Conservation (phyloP, 2,113 vertebrate genomes). For the Phalacrocorax carbo region DNA sequence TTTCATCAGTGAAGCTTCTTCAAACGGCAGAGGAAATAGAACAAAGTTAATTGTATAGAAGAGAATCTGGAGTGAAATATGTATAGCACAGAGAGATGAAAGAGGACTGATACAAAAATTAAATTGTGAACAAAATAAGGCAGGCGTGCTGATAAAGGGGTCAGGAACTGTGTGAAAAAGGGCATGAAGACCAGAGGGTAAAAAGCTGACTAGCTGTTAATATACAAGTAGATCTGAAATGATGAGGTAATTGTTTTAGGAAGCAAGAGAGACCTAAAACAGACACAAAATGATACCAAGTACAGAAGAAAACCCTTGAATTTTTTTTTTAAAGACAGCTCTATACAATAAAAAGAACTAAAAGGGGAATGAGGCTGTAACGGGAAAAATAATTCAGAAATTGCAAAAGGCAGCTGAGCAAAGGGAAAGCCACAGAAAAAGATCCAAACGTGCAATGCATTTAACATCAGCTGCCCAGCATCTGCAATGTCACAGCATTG, state of each 20-base stretch:
- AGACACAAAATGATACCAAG: not conserved
- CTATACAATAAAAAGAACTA: not conserved
- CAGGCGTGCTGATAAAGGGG: not conserved
- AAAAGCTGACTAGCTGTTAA: slow-evolving; percentile 35
- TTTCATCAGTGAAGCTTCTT: not conserved
- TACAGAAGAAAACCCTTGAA: not conserved
- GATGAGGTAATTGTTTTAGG: slow-evolving; percentile 3
- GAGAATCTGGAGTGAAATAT: not conserved
- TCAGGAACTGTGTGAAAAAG: not conserved
- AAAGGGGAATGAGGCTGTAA: not conserved
- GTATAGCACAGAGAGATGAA: not conserved
- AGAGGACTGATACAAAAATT: not conserved
- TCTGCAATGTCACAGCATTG: slow-evolving; percentile 56
- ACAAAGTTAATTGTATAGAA: slow-evolving; percentile 3
- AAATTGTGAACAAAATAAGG: not conserved
- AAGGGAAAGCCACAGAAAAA: slow-evolving; percentile 19
- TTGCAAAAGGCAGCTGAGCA: not conserved
- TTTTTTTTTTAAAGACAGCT: not conserved
- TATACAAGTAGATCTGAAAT: slow-evolving; percentile 11
- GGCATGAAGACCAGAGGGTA: not conserved
- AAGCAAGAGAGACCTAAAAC: slow-evolving; percentile 7
- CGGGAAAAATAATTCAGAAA: not conserved
- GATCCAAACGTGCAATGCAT: slow-evolving; percentile 19
- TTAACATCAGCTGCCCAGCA: slow-evolving; percentile 31
- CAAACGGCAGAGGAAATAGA: not conserved